A percentile compares a stretch with the other conserved stretches of the same genome.
phyloP scores from a whole-genome alignment of 2,888 invertebrate genomes.

The Ormyrus rosae region DNA sequence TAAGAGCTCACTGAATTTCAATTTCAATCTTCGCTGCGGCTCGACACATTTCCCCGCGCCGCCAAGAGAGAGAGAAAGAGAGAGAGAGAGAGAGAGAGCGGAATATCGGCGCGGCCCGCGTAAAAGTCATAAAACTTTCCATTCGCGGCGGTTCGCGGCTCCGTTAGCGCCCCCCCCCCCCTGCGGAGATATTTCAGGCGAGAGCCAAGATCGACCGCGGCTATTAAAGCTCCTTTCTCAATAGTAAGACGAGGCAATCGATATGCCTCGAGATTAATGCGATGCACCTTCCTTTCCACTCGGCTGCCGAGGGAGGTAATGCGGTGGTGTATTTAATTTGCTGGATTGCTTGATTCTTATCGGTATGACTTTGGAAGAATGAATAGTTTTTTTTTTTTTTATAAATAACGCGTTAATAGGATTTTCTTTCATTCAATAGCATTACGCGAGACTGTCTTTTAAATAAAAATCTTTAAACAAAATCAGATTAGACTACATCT shows the following conservation, averaged over 20 bases:
- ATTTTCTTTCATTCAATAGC: no score
- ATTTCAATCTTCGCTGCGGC: slow-evolving; percentile 41
- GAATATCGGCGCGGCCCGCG: background rate
- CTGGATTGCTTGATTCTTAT: no score
- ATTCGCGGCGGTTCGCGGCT: background rate
- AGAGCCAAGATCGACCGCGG: background rate
- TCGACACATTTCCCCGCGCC: background rate
- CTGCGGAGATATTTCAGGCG: slow-evolving; percentile 21
- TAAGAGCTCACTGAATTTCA: slow-evolving; percentile 48
- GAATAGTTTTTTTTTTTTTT: no score
- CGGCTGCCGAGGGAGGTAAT: no score
- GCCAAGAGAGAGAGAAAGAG: background rate
- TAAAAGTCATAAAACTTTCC: slow-evolving; percentile 41
- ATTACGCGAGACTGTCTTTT: no score
- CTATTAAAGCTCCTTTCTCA: slow-evolving; percentile 33
- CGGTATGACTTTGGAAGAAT: no score
- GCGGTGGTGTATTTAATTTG: no score
- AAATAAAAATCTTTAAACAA: no score
- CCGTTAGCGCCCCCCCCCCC: slow-evolving; percentile 16
- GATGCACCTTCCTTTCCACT: no score
- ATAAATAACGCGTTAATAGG: no score
- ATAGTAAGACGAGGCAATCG: slow-evolving; percentile 26
- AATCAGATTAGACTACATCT: no score
- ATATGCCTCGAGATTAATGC: background rate
- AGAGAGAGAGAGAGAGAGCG: no score